Evolutionary conservation across 2,888 invertebrate genomes (phyloP), one percentile per base, ranked within the genome.

Genomic region (Cataglyphis cursor): DNA sequence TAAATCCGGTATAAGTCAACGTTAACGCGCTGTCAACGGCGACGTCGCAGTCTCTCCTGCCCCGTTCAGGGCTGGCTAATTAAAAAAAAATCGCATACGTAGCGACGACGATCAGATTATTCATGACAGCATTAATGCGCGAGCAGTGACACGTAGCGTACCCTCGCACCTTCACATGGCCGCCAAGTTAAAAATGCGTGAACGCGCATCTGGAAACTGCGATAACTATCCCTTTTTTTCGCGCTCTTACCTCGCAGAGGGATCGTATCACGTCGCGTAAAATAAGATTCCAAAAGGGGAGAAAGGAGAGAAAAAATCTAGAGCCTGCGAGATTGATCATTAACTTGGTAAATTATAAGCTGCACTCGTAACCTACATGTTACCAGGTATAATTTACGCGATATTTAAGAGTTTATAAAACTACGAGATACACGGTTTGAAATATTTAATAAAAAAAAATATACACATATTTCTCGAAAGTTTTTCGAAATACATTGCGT

Each of bases 1-100:
- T 72, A 80, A 80, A 80, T 80, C 78, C 78, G 78, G 78, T 80
- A 80, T 72, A 80, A 80, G 59, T 80, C 74, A 80, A 64, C 73
- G 73, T 74, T 61, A 65, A 78, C 74, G 73, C 59, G 51, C 70
- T 59, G 78, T 61, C 78, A 78, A 35, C 74, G 73, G n/a, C 59
- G 68, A 44, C 28, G 57, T 72, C 59, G 78, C 78, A 72, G 44
- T 24, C 54, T 68, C 72, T 15, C 31, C 57, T 78, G 44, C 31
- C 73, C 31, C 73, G 78, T 78, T 78, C 54, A 41, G 18, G 35
- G 44, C 9, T 12, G 18, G 73, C 74, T 80, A 73, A 80, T 73
- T 44, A 73, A 80, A 68, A 76, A 76, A 78, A 80, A 44, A 57
- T 61, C 8, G 44, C 24, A 24, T 44, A 18, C n/a, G 3, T 9